Evolutionary conservation across 2,888 invertebrate species (phyloP), one percentile per base, ranked within the genome.

Genomic region (Poecilobothrus nobilitatus): DNA sequence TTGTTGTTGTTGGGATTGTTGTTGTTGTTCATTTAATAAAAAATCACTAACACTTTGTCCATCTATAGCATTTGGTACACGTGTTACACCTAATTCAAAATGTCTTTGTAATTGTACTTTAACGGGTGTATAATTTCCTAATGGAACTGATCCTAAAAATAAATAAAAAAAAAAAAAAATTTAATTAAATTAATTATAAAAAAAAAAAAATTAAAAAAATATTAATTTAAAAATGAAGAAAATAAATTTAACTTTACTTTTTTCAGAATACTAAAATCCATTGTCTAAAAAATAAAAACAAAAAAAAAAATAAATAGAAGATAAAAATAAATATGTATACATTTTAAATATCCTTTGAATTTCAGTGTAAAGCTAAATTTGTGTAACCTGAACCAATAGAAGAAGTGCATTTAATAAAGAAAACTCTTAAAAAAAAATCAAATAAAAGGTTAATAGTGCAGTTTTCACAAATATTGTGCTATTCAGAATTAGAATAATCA

Each of bases 61-160:
- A 41, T 67, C 70, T 20, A 64, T 34, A 66, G 53, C 70, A 67
- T 67, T 82, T 73, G 80, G 83, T 74, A 85, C 84, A 76, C 90
- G 86, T 72, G 91, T 89, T 70, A 93, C 87, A 68, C 94, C 94
- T 71, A 93, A 85, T 83, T 91, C 89, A 84, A 93, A 94, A 71
- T 87, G 84, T 76, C 82, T 86, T 75, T 85, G 84, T 74, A 84
- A 86, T 73, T 85, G 83, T 68, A 87, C 87, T 84, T 91, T 91
- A 84, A 90, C 87, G 70, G 94, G 94, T 76, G 92, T 92, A 84
- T 94, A 94, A 78, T 88, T 91, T 73, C 91, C 87, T 80, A 94
- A 84, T 76, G 88, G 89, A 73, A 93, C 92, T 68, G 82, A 82
- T 73, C 82, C 82, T 82, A 77, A 70, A 73, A 73, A 27, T 21